Conservation (phyloP, 2,113 vertebrate genomes). For the Thalassarche chlororhynchos region DNA sequence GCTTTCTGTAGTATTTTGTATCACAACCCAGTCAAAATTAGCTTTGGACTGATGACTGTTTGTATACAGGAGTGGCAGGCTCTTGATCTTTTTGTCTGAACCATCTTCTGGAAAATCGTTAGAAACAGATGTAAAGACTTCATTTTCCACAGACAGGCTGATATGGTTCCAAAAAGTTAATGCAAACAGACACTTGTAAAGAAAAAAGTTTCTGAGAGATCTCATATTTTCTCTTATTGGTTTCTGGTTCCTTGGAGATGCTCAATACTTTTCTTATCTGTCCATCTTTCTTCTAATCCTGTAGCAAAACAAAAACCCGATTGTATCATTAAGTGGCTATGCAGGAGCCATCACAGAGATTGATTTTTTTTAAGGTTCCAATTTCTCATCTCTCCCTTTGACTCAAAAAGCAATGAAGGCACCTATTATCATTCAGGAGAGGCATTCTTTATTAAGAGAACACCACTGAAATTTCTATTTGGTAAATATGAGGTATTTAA, state of each 20-base stretch:
- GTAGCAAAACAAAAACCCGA: not conserved
- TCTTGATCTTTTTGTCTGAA: constrained; percentile 55
- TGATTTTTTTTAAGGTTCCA: not conserved
- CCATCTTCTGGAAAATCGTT: not conserved
- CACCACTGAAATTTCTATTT: not conserved
- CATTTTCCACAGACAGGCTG: constrained; percentile 25
- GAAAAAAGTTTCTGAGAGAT: not conserved
- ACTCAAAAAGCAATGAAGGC: not conserved
- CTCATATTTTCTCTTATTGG: not conserved
- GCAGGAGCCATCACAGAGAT: not conserved
- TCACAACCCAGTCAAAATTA: not conserved
- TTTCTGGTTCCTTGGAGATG: not conserved
- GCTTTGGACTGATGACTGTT: constrained; percentile 48
- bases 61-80: constrained; percentile 25
- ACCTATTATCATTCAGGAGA: not conserved
- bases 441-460: not conserved
- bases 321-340: not conserved
- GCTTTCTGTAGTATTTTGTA: constrained; percentile 58
- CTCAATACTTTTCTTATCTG: not conserved
- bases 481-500: not conserved
- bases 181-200: not conserved
- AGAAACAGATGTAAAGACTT: constrained; percentile 33
- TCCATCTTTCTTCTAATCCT: not conserved
- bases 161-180: constrained; percentile 4
- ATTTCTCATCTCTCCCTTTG: not conserved